A percentile compares a stretch with the other conserved stretches of the same genome.
These are phyloP conservation scores for Cyphomyrus discorhynchus DNA, from an alignment of 2,113 vertebrate genomes.

Conservation along the genomic window DNA sequence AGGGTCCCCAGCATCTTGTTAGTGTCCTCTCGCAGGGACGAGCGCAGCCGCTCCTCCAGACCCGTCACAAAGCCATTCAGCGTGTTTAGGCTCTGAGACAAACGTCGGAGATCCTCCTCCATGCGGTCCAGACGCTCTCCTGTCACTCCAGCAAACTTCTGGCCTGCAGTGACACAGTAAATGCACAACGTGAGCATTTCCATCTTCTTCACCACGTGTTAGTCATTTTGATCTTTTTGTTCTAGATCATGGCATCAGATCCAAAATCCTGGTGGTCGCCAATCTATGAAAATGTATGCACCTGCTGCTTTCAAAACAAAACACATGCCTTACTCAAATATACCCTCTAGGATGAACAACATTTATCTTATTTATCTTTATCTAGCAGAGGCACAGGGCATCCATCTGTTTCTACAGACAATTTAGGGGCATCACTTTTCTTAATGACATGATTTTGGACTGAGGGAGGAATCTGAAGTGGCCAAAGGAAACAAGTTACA, in stretches of 20 bases:
- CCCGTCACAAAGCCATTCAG: slow-evolving; percentile 70
- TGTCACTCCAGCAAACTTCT: slow-evolving; percentile 63
- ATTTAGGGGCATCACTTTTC: neutral
- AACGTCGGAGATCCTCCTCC: slow-evolving; percentile 77
- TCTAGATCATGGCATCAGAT: neutral
- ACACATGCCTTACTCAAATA: neutral
- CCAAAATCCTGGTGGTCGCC: neutral
- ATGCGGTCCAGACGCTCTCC: slow-evolving; percentile 83
- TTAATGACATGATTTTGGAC: neutral
- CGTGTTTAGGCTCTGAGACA: slow-evolving; percentile 74
- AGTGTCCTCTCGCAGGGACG: slow-evolving; percentile 76
- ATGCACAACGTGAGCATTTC: neutral
- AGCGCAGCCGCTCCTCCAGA: slow-evolving; percentile 72
- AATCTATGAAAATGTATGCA: neutral
- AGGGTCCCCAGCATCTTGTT: slow-evolving; percentile 72
- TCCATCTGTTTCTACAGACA: neutral
- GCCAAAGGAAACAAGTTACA: neutral
- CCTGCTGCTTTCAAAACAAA: neutral
- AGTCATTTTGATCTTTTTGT: neutral
- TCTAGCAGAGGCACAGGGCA: neutral
- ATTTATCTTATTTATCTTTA: neutral
- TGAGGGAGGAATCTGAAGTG: neutral
- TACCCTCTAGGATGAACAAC: neutral
- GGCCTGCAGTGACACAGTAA: slow-evolving; percentile 52
- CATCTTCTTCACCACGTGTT: neutral